Evolutionary conservation across 1,140 invertebrate species (phyloP), one percentile per base, ranked within the genome.

Genomic region (Notospermus geniculatus): DNA sequence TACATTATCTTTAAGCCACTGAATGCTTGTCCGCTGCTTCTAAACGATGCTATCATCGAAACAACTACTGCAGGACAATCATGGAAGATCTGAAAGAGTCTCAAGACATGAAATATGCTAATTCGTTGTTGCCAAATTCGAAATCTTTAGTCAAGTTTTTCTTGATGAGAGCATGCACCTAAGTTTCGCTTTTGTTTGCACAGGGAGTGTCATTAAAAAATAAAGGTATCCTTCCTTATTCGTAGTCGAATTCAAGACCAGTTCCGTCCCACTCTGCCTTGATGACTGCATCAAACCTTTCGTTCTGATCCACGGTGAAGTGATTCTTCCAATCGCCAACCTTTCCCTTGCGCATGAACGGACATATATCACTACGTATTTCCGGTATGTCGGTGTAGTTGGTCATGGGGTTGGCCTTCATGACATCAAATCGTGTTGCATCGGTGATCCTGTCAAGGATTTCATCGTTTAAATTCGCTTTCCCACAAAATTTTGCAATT

Each of bases 301-400:
- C 19, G 19, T 19, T 13, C 19, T 43, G 39, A 11, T 43, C 39
- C 11, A 17, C 23, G 9, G 23, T 53, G 23, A 53, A 53, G 23
- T 17, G 23, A 25, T 53, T 53, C 22, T 53, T 53, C 50, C 50
- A 53, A 25, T 53, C 50, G 11, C 50, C 50, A 13, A 53, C 23
- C 11, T 53, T 53, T 13, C 50, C 50, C 22, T 53, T 53, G 50
- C 50, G 50, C 13, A 53, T 17, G 22, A 53, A 53, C 50, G 50
- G 50, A 53, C 13, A 53, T 53, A 53, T 53, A 13, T 53, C 22
- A 11, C 22, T 23, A 53, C 30, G 19, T 7, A 29, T 15, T 11
- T 17, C 13, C 22, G 15, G 15, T 13, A 53, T 17, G 11, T 53
- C 11, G 22, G 11, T 25, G 23, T 13, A 13, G 22, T 23, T 11